Percentiles rank a stretch among this genome's conserved stretches.
Conservation (phyloP, 2,113 vertebrate species). For the Petaurus breviceps region DNA sequence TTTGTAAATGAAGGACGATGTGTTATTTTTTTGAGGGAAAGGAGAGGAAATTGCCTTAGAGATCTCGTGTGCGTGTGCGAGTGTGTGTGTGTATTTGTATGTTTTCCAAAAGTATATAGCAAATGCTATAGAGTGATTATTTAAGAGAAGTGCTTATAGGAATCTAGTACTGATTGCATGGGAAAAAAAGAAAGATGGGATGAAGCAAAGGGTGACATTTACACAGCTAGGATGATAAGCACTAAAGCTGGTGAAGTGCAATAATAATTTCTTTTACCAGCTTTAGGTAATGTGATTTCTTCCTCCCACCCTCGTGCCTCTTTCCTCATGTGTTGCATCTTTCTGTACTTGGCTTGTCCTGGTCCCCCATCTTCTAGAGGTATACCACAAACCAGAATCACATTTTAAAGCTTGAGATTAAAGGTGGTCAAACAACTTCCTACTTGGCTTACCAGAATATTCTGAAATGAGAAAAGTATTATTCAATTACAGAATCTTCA, state of each 20-base stretch:
- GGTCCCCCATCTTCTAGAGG: background rate
- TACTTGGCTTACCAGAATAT: background rate
- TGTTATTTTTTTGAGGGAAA: conserved; percentile 28
- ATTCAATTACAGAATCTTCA: conserved; percentile 2
- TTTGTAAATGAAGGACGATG: conserved; percentile 13
- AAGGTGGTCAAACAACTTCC: conserved; percentile 8
- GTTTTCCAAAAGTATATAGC: background rate
- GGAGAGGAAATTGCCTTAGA: background rate
- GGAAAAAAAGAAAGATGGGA: background rate
- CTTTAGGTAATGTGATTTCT: background rate
- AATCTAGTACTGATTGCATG: background rate
- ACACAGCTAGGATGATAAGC: background rate
- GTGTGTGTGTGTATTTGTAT: background rate
- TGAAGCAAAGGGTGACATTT: background rate
- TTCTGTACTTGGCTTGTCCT: conserved; percentile 37
- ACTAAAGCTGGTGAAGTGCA: background rate
- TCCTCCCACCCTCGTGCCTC: background rate
- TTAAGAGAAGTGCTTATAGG: background rate
- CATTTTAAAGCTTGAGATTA: conserved; percentile 47
- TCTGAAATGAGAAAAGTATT: conserved; percentile 38
- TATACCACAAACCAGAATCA: conserved; percentile 23
- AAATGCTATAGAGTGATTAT: background rate
- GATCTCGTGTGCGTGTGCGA: background rate
- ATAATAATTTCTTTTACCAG: background rate
- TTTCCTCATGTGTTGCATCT: background rate